phyloP scores from a whole-genome alignment of 1,140 invertebrate genomes.

The silkworm (Bombyx mori) region DNA sequence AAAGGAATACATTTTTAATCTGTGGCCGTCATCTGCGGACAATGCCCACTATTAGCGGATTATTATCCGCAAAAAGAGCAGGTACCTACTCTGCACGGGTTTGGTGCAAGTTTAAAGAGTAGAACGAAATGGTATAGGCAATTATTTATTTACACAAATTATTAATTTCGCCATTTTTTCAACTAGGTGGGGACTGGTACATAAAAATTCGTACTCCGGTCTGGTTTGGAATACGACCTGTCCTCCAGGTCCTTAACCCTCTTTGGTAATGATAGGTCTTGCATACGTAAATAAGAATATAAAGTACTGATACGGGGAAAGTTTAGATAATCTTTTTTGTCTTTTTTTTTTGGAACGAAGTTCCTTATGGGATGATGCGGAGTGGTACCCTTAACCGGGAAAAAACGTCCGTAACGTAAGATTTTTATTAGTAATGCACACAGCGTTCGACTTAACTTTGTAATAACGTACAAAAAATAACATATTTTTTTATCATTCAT shows the following conservation, averaged over 20 bases:
- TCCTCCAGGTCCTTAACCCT: neutral
- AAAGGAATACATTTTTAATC: conserved; percentile 13
- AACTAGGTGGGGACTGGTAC: too few species aligned
- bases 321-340: too few species aligned
- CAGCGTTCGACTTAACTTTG: too few species aligned
- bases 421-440: too few species aligned
- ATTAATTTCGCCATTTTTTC: neutral
- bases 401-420: too few species aligned
- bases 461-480: too few species aligned
- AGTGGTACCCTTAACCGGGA: too few species aligned
- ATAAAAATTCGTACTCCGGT: neutral
- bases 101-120: conserved; percentile 4
- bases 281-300: neutral
- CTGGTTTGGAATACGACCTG: neutral
- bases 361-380: too few species aligned
- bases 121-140: neutral
- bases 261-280: neutral
- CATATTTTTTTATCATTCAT: too few species aligned
- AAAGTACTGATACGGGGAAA: too few species aligned
- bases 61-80: conserved; percentile 57
- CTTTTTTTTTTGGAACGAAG: too few species aligned
- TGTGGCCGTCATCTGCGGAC: conserved; percentile 53
- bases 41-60: conserved; percentile 61
- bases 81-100: conserved; percentile 24
- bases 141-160: neutral